phyloP scores from a whole-genome alignment of 1,140 invertebrate species.

The Ceratina calcarata region DNA sequence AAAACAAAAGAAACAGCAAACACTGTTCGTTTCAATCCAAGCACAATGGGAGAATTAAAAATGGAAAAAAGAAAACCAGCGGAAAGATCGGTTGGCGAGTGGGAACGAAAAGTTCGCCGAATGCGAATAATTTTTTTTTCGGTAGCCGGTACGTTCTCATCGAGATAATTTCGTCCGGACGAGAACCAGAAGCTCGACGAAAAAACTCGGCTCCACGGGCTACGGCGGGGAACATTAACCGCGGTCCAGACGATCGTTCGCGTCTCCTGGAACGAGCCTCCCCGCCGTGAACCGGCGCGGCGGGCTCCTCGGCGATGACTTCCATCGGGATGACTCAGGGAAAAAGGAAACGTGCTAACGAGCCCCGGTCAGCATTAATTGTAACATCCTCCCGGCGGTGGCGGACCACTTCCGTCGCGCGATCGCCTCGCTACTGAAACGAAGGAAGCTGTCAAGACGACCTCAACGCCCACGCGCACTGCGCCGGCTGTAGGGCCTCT shows the following conservation, averaged over 20 bases:
- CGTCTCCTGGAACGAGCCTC: neutral
- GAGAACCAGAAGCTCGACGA: neutral
- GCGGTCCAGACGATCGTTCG: constrained; percentile 2
- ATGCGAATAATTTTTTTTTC: no score
- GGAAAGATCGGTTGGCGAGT: no score
- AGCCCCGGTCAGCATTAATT: constrained; percentile 78
- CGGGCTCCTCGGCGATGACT: constrained; percentile 42
- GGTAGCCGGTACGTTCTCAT: no score
- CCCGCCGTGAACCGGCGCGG: neutral
- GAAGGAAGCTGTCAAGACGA: constrained; percentile 77
- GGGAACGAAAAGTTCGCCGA: no score
- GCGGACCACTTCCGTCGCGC: constrained; percentile 73
- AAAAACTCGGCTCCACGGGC: neutral
- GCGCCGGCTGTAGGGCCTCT: constrained; percentile 56
- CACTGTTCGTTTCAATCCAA: no score
- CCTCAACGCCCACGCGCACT: constrained; percentile 72
- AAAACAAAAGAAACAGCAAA: no score
- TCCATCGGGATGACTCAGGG: constrained; percentile 70
- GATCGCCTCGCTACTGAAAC: constrained; percentile 62
- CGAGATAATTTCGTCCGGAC: no score
- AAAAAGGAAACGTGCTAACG: constrained; percentile 78
- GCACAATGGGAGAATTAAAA: no score
- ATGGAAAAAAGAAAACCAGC: no score
- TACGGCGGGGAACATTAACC: neutral
- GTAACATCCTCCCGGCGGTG: constrained; percentile 77